A percentile compares a stretch with the other conserved stretches of the same genome.
These are phyloP conservation scores for Taurulus bubalis DNA, from an alignment of 2,113 vertebrate species.

Conservation along the genomic window DNA sequence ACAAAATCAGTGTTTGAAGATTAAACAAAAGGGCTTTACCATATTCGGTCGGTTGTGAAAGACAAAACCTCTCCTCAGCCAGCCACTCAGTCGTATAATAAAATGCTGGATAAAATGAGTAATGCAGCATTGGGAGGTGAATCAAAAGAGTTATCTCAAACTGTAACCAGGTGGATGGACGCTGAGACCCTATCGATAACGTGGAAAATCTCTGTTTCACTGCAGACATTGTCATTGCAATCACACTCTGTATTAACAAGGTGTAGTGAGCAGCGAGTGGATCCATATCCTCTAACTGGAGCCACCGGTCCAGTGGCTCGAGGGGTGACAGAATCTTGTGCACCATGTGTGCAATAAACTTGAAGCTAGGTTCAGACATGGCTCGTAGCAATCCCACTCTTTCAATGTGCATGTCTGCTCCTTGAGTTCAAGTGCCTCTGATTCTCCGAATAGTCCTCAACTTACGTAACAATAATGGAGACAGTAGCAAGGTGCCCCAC, in stretches of 20 bases:
- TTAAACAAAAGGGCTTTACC: neutral
- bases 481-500: too few species aligned
- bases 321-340: neutral
- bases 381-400: neutral
- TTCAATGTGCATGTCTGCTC: neutral
- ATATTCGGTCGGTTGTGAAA: neutral
- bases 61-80: neutral
- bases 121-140: neutral
- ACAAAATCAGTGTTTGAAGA: slow-evolving; percentile 31
- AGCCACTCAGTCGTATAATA: slow-evolving; percentile 14
- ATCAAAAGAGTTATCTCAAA: neutral
- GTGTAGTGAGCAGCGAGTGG: neutral
- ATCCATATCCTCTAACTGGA: neutral
- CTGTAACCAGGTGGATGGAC: neutral
- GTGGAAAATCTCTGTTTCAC: neutral
- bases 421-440: neutral
- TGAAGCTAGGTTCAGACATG: neutral
- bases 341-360: neutral
- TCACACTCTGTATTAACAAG: neutral
- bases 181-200: neutral
- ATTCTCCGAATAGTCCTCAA: neutral
- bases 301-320: neutral
- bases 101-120: neutral
- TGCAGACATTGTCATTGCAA: neutral
- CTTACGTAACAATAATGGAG: neutral